These are phyloP conservation scores for Oophaga sylvatica DNA, from an alignment of 2,797 vertebrate genomes.

Conservation along the genomic window DNA sequence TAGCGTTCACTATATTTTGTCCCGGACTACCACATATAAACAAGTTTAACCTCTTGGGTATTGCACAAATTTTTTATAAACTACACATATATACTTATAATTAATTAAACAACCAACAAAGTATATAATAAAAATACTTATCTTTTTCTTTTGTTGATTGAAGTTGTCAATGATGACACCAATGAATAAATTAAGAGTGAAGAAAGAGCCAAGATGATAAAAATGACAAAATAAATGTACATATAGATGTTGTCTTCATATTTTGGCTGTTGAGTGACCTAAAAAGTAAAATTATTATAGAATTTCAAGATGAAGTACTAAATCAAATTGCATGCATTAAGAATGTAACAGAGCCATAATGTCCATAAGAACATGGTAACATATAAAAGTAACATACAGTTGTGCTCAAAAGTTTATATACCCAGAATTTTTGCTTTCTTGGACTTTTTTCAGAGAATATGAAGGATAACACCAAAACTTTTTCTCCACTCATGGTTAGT, in stretches of 20 bases:
- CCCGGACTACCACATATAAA: no score
- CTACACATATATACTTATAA: neutral
- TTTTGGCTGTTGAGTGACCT: constrained; percentile 87
- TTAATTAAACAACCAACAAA: neutral
- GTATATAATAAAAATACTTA: constrained; percentile 75
- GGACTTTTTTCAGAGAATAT: no score
- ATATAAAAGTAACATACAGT: neutral
- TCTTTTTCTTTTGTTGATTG: constrained; percentile 99
- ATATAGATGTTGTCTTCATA: constrained; percentile 98
- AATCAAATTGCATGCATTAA: neutral
- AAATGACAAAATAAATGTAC: constrained; percentile 99
- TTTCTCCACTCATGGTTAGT: no score
- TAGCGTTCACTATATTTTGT: no score
- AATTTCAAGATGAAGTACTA: neutral
- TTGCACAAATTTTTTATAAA: neutral
- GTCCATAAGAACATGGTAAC: neutral
- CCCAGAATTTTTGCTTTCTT: no score
- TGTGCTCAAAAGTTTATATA: no score
- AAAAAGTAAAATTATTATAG: neutral
- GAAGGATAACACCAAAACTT: no score
- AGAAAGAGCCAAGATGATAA: constrained; percentile 99
- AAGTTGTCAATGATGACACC: constrained; percentile 99
- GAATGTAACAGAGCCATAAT: neutral
- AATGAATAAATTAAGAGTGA: constrained; percentile 98
- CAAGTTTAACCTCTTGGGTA: no score